Conservation (phyloP, 2,888 invertebrate species). For the Eristalis arbustorum region DNA sequence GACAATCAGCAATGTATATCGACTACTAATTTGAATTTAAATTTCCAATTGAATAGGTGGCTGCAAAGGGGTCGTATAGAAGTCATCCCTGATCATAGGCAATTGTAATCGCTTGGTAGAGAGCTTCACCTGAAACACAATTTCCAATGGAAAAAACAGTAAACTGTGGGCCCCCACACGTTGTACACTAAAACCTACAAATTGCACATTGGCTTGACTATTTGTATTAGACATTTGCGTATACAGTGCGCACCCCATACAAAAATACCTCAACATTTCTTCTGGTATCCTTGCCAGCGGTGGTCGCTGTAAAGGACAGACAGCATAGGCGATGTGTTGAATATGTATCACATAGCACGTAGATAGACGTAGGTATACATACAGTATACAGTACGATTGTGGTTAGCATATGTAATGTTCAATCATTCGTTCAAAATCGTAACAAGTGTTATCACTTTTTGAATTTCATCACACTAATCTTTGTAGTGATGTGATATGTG, state of each 20-base stretch:
- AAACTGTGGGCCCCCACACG: constrained; percentile 44
- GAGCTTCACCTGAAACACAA: constrained; percentile 47
- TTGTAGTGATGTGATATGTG: no score
- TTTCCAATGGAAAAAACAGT: constrained; percentile 29
- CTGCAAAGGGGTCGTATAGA: constrained; percentile 37
- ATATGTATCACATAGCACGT: constrained; percentile 1
- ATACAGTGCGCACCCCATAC: constrained; percentile 28
- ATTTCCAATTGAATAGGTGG: constrained; percentile 70
- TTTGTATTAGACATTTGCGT: constrained; percentile 37
- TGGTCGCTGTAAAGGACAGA: constrained; percentile 59
- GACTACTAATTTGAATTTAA: constrained; percentile 73
- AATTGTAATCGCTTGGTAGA: constrained; percentile 42
- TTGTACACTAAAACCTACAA: constrained; percentile 46
- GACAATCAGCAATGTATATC: constrained; percentile 68
- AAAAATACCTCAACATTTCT: constrained; percentile 53
- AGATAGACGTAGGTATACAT: no score
- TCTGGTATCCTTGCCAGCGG: constrained; percentile 53
- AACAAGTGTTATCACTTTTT: not conserved
- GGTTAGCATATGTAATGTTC: constrained; percentile 45
- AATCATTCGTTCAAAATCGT: constrained; percentile 18
- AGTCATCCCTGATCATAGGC: constrained; percentile 49
- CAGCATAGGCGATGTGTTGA: constrained; percentile 48
- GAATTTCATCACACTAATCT: no score
- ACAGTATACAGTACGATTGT: constrained; percentile 16
- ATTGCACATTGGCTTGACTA: constrained; percentile 38